Conservation (phyloP, 2,113 vertebrate genomes). For the Larimichthys polyactis region DNA sequence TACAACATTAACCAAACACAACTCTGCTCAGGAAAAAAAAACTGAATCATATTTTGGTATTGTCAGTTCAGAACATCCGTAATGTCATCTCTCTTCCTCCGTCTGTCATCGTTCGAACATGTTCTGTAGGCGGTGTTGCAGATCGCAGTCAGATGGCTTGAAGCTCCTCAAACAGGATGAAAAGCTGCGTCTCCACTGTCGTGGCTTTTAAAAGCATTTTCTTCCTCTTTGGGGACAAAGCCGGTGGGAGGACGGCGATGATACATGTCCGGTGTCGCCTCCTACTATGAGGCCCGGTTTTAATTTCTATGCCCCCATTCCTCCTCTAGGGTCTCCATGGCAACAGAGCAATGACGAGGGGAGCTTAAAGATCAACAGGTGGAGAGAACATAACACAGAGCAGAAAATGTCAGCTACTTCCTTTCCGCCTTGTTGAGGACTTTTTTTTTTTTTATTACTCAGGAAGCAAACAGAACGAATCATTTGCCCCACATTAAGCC, state of each 20-base stretch:
- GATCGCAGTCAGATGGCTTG: constrained; percentile 33
- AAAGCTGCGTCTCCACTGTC: constrained; percentile 4
- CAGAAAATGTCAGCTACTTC: constrained; percentile 36
- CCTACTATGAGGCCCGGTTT: constrained; percentile 40
- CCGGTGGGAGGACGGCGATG: constrained; percentile 47
- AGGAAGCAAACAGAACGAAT: constrained; percentile 3
- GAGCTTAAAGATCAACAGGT: constrained; percentile 68
- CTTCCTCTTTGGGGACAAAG: constrained; percentile 29
- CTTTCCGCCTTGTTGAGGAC: not conserved
- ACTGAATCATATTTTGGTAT: not conserved
- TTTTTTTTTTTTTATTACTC: not conserved
- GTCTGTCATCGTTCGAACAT: not conserved
- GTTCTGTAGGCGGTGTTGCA: constrained; percentile 37
- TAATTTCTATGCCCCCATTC: constrained; percentile 30
- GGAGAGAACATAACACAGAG: constrained; percentile 27
- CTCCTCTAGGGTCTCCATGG: constrained; percentile 60
- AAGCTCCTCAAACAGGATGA: constrained; percentile 24
- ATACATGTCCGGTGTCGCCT: constrained; percentile 56
- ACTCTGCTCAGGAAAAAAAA: not conserved
- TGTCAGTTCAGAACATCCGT: constrained; percentile 26
- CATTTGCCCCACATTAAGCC: constrained; percentile 2
- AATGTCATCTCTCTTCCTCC: constrained; percentile 12
- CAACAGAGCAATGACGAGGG: constrained; percentile 54
- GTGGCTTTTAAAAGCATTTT: constrained; percentile 25
- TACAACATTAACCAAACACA: not conserved